These are phyloP conservation scores for Pocillopora grandis DNA, from an alignment of 92 coral and sea anemone genomes.

Conservation along the genomic window DNA sequence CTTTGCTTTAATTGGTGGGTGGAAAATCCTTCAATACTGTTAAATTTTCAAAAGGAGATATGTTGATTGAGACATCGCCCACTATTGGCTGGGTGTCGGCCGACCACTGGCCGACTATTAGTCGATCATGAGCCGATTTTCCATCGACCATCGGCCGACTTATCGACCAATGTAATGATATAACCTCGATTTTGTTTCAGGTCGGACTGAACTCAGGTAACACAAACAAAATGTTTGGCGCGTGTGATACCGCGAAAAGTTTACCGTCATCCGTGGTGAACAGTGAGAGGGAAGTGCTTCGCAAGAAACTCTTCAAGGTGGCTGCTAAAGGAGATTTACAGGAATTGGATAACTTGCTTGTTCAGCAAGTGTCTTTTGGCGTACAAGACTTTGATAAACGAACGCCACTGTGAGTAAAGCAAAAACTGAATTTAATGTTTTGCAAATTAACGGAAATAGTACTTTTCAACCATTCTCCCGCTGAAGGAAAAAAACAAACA, in stretches of 20 bases:
- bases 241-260: slow-evolving; percentile 22
- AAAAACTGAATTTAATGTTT: slow-evolving; percentile 2
- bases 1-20: too few relatives aligned
- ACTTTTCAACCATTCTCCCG: too few relatives aligned
- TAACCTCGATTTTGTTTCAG: slow-evolving; percentile 4
- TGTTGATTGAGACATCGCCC: too few relatives aligned
- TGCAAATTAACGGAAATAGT: background rate
- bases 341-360: slow-evolving; percentile 59
- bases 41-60: too few relatives aligned
- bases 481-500: too few relatives aligned
- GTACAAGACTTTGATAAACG: slow-evolving; percentile 79
- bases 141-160: too few relatives aligned
- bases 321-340: slow-evolving; percentile 66
- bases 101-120: too few relatives aligned
- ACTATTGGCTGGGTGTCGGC: too few relatives aligned
- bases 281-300: slow-evolving; percentile 33
- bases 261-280: slow-evolving; percentile 4
- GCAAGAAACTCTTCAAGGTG: slow-evolving; percentile 64
- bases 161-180: background rate
- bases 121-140: too few relatives aligned
- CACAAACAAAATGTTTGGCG: background rate
- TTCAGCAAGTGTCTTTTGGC: slow-evolving; percentile 52
- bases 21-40: too few relatives aligned
- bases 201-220: slow-evolving; percentile 59
- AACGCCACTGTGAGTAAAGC: slow-evolving; percentile 85